Evolutionary conservation across 2,797 vertebrate species (phyloP).

Genomic region (Scolopax bukidnonensis): DNA sequence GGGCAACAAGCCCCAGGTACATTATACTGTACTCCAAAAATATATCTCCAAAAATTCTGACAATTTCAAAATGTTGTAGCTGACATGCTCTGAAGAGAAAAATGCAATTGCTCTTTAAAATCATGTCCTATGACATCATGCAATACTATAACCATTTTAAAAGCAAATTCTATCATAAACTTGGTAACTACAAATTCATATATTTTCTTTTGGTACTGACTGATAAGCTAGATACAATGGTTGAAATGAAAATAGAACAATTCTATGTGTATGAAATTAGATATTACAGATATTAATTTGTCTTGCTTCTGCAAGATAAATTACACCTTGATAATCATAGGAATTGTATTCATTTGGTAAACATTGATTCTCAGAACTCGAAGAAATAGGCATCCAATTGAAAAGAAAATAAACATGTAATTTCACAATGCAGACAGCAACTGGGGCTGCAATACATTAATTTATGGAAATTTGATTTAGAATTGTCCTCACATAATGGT

Average conservation of each 20-base stretch:
- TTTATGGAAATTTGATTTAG: background rate
- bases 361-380: background rate
- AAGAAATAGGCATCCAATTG: background rate
- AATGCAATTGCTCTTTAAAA: background rate
- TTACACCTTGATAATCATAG: background rate
- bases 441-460: background rate
- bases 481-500: background rate
- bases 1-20: background rate
- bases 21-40: background rate
- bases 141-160: background rate
- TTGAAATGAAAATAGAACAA: background rate
- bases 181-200: background rate
- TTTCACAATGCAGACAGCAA: background rate
- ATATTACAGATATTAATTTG: background rate
- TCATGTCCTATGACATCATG: background rate
- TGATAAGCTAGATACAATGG: background rate
- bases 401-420: background rate
- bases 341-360: background rate
- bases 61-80: background rate
- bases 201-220: background rate
- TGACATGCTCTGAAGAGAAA: background rate
- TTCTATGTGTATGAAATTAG: background rate
- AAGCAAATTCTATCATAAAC: background rate
- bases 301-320: background rate
- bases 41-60: background rate